Evolutionary conservation across 2,888 invertebrate species (phyloP).

Genomic region (Philereme transversata): DNA sequence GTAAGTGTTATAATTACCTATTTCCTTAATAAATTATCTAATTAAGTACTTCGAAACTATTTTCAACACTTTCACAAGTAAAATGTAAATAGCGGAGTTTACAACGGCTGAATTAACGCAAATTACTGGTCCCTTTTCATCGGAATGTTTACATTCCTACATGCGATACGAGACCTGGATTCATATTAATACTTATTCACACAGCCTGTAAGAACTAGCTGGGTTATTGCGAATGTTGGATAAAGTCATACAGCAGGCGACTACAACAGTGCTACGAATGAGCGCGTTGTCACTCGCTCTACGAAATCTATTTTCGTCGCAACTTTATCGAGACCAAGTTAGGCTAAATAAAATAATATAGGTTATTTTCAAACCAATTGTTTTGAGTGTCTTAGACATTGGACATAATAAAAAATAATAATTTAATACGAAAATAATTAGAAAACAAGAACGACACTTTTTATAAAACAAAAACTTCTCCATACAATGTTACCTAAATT

Average conservation of each 20-base stretch:
- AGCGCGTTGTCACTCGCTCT: too few relatives aligned
- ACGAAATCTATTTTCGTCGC: too few relatives aligned
- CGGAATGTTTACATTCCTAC: conserved; percentile 36
- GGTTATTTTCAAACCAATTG: too few relatives aligned
- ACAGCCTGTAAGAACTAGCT: conserved; percentile 16
- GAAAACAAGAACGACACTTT: too few relatives aligned
- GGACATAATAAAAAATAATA: too few relatives aligned
- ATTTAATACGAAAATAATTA: too few relatives aligned
- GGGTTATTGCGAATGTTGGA: neutral
- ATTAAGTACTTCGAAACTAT: conserved; percentile 14
- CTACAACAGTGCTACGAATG: neutral
- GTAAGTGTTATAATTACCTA: too few relatives aligned
- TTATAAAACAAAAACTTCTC: too few relatives aligned
- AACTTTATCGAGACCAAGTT: too few relatives aligned
- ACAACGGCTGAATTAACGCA: conserved; percentile 31
- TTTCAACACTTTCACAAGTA: conserved; percentile 28
- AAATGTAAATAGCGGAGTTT: conserved; percentile 24
- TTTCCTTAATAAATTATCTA: neutral
- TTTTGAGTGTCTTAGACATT: too few relatives aligned
- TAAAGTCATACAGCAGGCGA: neutral
- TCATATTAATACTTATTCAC: conserved; percentile 31
- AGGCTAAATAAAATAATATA: too few relatives aligned
- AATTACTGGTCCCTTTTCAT: conserved; percentile 31
- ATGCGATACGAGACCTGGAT: conserved; percentile 37
- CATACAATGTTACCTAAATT: too few relatives aligned